Base-by-base conservation (phyloP, 2,113 vertebrate species). In the Megaceryle maxima region DNA sequence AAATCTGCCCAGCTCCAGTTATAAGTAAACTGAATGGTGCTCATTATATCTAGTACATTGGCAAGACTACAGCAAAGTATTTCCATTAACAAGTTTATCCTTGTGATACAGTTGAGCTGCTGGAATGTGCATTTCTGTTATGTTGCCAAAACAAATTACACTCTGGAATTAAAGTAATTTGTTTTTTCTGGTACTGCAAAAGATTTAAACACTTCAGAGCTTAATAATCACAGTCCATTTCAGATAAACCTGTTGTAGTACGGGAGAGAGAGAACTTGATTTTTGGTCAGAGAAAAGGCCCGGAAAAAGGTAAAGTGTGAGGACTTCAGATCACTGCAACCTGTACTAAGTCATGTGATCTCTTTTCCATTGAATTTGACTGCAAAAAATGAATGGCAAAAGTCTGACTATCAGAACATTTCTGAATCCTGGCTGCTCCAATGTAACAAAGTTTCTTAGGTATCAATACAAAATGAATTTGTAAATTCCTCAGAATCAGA, bases 91-190 rank as follows among this genome's bases (percentile, higher is more conserved):
- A 0, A 68, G 60, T 81, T 94, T 86, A 79, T 68, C 63, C 51
- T 77, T 81, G 31, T 8, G 5, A 83, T 76, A 86, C 11, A 64
- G 85, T 84, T 87, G 88, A 92, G 46, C 55, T 83, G 37, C 55
- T 85, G 59, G 66, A 94, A 92, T 87, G 79, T 67, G 55, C 20
- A 80, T 75, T 78, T 91, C 37, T 59, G 16, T 15, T 83, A 22
- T 21, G 16, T 39, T 14, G 10, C 72, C 92, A 90, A 88, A 91
- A 94, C n/a, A 95, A 94, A 92, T 85, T 86, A 74, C 16, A 24
- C 26, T 59, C 22, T 44, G 16, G 35, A 83, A 90, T 43, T 75
- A 84, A 94, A 85, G 51, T 83, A 28, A 56, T 51, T 81, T 87
- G 44, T 59, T 90, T 41, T 46, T 68, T 73, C 43, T 62, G 33